Evolutionary conservation across 2,113 vertebrate genomes (phyloP).

Genomic region (Phylloscopus trochiloides): DNA sequence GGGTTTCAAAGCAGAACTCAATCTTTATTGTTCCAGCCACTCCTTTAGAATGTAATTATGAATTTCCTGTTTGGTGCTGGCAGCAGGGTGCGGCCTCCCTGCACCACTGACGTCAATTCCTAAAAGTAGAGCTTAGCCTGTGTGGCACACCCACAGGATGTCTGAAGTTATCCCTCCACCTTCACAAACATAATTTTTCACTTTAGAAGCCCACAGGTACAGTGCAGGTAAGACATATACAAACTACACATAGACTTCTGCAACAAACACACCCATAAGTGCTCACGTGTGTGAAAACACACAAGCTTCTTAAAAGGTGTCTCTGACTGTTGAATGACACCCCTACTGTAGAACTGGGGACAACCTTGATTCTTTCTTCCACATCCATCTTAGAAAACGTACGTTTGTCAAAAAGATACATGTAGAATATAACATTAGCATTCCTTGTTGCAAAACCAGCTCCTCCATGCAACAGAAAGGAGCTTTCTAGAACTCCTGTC

Average conservation of each 20-base stretch:
- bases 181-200: constrained; percentile 34
- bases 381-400: neutral
- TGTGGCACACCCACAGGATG: constrained; percentile 55
- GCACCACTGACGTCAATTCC: constrained; percentile 34
- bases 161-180: constrained; percentile 33
- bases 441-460: neutral
- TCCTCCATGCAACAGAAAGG: neutral
- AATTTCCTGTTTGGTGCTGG: constrained; percentile 58
- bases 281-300: accelerated
- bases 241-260: neutral
- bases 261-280: neutral
- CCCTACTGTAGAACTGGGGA: neutral
- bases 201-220: neutral
- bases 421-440: neutral
- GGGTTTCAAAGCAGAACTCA: constrained; percentile 21
- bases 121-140: constrained; percentile 59
- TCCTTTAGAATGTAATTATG: constrained; percentile 65
- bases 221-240: neutral
- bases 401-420: neutral
- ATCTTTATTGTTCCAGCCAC: constrained; percentile 31
- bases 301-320: neutral
- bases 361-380: neutral
- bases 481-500: accelerated
- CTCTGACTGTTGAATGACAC: neutral
- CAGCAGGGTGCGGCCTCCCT: constrained; percentile 46